These are phyloP conservation scores for Eciton burchellii DNA, from an alignment of 1,140 invertebrate species.

Conservation along the genomic window DNA sequence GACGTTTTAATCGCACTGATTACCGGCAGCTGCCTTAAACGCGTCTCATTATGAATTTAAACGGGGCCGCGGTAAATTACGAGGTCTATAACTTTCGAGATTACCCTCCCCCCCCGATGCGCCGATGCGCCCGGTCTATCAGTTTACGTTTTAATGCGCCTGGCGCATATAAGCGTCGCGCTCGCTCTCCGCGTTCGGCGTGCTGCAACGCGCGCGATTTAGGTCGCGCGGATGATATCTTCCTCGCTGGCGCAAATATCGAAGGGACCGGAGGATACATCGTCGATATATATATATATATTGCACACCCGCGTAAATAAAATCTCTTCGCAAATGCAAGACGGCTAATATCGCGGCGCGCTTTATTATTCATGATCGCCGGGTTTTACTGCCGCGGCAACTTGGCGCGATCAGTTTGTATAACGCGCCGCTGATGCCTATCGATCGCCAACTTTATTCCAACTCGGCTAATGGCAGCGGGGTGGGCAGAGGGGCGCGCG, in stretches of 20 bases:
- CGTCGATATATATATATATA: conserved; percentile 25
- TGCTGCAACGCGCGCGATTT: conserved; percentile 42
- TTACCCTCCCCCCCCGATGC: conserved; percentile 69
- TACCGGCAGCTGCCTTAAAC: conserved; percentile 80
- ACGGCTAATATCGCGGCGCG: conserved; percentile 39
- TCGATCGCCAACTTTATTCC: conserved; percentile 78
- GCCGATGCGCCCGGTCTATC: conserved; percentile 71
- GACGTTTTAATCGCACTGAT: conserved; percentile 79
- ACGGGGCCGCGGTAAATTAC: conserved; percentile 73
- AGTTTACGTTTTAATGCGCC: conserved; percentile 73
- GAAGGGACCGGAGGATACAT: conserved; percentile 30
- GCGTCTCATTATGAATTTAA: conserved; percentile 77
- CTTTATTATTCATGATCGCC: conserved; percentile 62
- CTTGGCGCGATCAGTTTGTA: conserved; percentile 62
- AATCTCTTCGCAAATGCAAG: conserved; percentile 47
- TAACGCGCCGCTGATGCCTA: conserved; percentile 55
- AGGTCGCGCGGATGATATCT: conserved; percentile 41
- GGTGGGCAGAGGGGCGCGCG: no score
- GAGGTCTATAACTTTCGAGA: conserved; percentile 75
- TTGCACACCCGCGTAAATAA: no score
- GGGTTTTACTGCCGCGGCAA: conserved; percentile 44
- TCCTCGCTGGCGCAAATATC: neutral
- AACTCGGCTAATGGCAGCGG: conserved; percentile 77
- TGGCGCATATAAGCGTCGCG: conserved; percentile 56
- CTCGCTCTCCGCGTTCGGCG: neutral